Evolutionary conservation across 2,888 invertebrate genomes (phyloP).

Genomic region (Penaeus monodon): DNA sequence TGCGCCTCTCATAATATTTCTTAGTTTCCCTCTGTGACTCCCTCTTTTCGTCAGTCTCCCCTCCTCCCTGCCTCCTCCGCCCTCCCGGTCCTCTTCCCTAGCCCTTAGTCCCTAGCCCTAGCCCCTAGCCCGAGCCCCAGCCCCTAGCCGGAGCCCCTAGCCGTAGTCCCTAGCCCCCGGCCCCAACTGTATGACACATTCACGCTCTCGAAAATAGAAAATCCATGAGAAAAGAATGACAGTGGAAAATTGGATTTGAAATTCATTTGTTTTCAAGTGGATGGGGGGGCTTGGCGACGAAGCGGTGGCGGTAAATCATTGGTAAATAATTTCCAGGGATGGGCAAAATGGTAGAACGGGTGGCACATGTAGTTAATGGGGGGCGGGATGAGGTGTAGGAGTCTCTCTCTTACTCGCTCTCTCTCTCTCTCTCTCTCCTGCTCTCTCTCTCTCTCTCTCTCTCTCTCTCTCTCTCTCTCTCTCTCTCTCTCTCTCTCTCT

Average conservation of each 20-base stretch:
- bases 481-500: no score
- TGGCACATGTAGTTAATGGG: conserved; percentile 47
- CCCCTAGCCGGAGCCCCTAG: background rate
- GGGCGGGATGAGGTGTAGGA: no score
- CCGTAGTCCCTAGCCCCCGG: conserved; percentile 2
- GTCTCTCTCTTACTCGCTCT: no score
- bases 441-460: no score
- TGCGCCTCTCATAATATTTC: no score
- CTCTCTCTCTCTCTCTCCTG: no score
- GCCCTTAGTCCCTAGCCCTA: background rate
- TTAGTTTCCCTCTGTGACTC: no score
- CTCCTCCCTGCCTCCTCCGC: background rate
- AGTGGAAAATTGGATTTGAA: conserved; percentile 57
- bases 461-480: no score
- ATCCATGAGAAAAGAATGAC: conserved; percentile 56
- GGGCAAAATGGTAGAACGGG: conserved; percentile 34
- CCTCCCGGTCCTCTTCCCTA: background rate
- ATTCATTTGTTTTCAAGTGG: conserved; percentile 57
- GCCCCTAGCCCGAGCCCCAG: background rate
- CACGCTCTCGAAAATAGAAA: conserved; percentile 55
- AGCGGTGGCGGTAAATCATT: conserved; percentile 43
- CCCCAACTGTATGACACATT: conserved; percentile 51
- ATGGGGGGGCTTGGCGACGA: conserved; percentile 45
- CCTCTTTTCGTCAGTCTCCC: background rate
- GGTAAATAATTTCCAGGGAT: conserved; percentile 49